Conservation (phyloP, 2,888 invertebrate genomes). For the Dioctria linearis region DNA sequence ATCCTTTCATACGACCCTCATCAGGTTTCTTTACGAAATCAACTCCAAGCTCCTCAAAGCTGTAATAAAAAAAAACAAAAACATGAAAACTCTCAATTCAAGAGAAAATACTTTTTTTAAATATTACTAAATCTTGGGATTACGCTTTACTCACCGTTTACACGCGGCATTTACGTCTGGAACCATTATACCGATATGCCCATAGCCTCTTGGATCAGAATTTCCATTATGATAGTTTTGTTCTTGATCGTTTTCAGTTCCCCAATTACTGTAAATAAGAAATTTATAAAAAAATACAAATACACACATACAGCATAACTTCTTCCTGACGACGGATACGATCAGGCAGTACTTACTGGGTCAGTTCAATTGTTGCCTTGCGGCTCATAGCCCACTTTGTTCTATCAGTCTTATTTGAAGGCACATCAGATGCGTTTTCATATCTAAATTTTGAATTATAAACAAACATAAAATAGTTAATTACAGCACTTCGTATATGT, state of each 20-base stretch:
- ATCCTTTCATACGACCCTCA: constrained; percentile 93
- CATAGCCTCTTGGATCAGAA: constrained; percentile 89
- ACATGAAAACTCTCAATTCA: background rate
- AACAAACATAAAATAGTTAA: background rate
- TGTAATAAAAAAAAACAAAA: constrained; percentile 56
- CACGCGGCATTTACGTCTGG: constrained; percentile 92
- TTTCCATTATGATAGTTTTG: constrained; percentile 92
- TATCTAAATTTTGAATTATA: constrained; percentile 70
- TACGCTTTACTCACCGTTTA: constrained; percentile 70
- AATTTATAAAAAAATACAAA: background rate
- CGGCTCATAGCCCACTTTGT: constrained; percentile 85
- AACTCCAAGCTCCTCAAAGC: constrained; percentile 87
- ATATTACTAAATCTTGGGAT: too few species aligned
- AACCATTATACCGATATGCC: constrained; percentile 93
- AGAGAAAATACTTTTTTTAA: background rate
- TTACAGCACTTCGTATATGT: background rate
- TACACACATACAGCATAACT: background rate
- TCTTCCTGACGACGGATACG: constrained; percentile 29
- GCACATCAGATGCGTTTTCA: constrained; percentile 82
- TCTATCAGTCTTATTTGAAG: constrained; percentile 79
- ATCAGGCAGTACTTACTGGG: constrained; percentile 80
- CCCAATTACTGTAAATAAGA: constrained; percentile 87
- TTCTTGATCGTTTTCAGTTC: constrained; percentile 87
- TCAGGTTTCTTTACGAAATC: constrained; percentile 91
- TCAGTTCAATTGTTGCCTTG: constrained; percentile 91